Percentiles rank a stretch among this genome's conserved stretches.
Evolutionary conservation across 2,113 vertebrate species (phyloP).

Genomic region (Hirundichthys speculiger): DNA sequence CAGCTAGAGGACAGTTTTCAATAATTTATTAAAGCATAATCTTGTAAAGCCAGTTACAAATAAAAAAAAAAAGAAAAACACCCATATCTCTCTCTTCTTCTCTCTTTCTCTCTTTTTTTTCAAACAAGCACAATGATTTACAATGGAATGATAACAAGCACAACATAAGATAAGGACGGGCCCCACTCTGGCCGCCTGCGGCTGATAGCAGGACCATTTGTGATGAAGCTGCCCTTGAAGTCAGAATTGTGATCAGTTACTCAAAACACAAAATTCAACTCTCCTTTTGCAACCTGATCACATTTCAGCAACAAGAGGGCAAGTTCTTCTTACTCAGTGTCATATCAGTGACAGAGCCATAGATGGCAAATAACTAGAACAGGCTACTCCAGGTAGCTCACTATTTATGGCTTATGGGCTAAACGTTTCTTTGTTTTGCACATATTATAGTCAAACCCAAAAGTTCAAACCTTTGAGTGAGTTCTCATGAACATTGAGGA

Average conservation of each 20-base stretch:
- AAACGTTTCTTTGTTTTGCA: conserved; percentile 32
- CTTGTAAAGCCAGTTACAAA: conserved; percentile 94
- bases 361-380: conserved; percentile 62
- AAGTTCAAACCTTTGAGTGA: conserved; percentile 44
- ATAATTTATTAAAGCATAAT: conserved; percentile 90
- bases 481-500: conserved; percentile 46
- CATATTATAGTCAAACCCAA: no score
- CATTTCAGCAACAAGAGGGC: conserved; percentile 39
- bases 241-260: conserved; percentile 46
- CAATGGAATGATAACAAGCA: conserved; percentile 64
- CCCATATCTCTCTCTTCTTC: conserved; percentile 70
- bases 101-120: conserved; percentile 62
- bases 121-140: conserved; percentile 82
- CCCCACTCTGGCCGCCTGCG: conserved; percentile 89
- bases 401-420: conserved; percentile 56
- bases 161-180: conserved; percentile 75
- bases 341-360: conserved; percentile 64
- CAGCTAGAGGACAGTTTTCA: conserved; percentile 65
- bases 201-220: conserved; percentile 82
- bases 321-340: conserved; percentile 59
- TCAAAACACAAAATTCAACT: background rate
- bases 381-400: conserved; percentile 47
- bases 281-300: conserved; percentile 13
- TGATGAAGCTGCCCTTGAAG: conserved; percentile 56
- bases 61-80: conserved; percentile 77